These are phyloP conservation scores for Macaria notata DNA, from an alignment of 2,888 invertebrate genomes.

Conservation along the genomic window DNA sequence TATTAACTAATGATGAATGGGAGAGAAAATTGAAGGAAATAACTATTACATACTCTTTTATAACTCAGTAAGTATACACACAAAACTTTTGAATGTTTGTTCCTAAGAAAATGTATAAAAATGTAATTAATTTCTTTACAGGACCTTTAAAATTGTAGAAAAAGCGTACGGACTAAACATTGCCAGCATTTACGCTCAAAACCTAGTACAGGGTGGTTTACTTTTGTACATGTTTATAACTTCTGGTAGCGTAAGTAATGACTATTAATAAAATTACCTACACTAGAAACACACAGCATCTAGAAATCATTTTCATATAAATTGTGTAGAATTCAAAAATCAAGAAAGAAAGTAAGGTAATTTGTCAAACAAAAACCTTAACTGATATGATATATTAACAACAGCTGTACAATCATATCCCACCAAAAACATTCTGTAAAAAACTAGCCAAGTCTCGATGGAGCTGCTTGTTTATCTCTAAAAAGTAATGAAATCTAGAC, in stretches of 20 bases:
- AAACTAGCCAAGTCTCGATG: too few relatives aligned
- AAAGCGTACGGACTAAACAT: constrained; percentile 21
- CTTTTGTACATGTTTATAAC: constrained; percentile 25
- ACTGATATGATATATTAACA: too few relatives aligned
- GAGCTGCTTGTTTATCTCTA: too few relatives aligned
- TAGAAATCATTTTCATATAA: too few relatives aligned
- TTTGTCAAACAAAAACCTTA: too few relatives aligned
- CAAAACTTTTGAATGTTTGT: background rate
- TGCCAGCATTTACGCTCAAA: constrained; percentile 42
- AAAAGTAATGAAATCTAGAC: too few relatives aligned
- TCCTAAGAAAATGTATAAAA: background rate
- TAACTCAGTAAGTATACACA: constrained; percentile 1
- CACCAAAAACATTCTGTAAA: too few relatives aligned
- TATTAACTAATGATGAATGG: constrained; percentile 1
- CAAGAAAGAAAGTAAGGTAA: too few relatives aligned
- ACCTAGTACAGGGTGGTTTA: constrained; percentile 41
- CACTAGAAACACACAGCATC: background rate
- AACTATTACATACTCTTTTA: constrained; percentile 1
- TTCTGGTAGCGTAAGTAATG: constrained; percentile 12
- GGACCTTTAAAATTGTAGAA: background rate
- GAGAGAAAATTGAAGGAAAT: background rate
- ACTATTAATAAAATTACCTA: background rate
- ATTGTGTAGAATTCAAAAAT: too few relatives aligned
- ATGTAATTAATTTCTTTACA: background rate
- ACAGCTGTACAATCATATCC: too few relatives aligned